Evolutionary conservation across 2,797 vertebrate species (phyloP).

Genomic region (Australoheros facetus): DNA sequence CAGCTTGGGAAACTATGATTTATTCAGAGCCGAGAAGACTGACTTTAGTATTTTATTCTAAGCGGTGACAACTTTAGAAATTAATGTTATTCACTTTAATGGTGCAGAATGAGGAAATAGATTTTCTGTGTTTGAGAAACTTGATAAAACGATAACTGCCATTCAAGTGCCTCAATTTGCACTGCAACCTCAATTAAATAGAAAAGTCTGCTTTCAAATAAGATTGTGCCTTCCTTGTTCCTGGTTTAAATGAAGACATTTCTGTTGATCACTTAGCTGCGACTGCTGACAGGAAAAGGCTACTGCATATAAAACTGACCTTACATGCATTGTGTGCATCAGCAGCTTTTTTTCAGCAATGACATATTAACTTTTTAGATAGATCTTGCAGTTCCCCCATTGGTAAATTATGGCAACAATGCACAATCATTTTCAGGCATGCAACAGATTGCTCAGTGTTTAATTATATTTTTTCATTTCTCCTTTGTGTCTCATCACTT

Average conservation of each 20-base stretch:
- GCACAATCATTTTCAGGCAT: background rate
- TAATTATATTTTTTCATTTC: background rate
- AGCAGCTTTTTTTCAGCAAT: background rate
- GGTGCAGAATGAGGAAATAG: constrained; percentile 8
- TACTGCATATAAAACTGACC: background rate
- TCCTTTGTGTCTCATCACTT: background rate
- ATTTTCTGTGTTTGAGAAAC: background rate
- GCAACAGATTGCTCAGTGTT: background rate
- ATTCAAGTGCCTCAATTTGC: background rate
- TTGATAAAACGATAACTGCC: background rate
- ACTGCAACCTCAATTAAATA: background rate
- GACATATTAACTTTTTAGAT: background rate
- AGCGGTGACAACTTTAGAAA: background rate
- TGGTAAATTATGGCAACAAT: too few species aligned
- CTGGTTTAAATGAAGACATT: constrained; percentile 55
- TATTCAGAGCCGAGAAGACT: rapidly evolving
- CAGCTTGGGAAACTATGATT: background rate
- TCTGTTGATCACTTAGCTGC: constrained; percentile 19
- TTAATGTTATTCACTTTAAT: rapidly evolving
- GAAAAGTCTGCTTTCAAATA: background rate
- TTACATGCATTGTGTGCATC: background rate
- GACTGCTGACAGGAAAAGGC: constrained; percentile 18
- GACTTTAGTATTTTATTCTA: background rate
- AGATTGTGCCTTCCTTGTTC: constrained; percentile 60
- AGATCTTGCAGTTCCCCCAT: background rate